These are phyloP conservation scores for Diprion similis DNA, from an alignment of 1,140 invertebrate species.

Conservation along the genomic window DNA sequence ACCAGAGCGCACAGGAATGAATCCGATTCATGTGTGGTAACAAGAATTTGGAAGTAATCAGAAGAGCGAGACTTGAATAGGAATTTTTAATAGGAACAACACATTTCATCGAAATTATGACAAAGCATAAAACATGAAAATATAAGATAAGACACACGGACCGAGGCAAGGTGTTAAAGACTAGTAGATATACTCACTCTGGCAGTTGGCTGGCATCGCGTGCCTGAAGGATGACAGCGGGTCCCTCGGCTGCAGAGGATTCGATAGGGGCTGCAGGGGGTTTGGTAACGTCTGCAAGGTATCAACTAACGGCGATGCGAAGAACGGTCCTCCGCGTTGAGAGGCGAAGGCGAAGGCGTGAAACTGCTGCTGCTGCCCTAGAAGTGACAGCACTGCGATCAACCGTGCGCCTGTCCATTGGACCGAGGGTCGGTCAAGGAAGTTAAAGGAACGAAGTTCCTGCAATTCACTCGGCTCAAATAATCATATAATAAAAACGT, in stretches of 20 bases:
- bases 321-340: constrained; percentile 78
- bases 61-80: too few species aligned
- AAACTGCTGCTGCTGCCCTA: constrained; percentile 92
- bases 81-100: too few species aligned
- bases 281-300: constrained; percentile 62
- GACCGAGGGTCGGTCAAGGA: constrained; percentile 35
- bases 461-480: too few species aligned
- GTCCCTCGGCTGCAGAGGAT: constrained; percentile 66
- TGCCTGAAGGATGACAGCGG: constrained; percentile 83
- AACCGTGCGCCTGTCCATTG: constrained; percentile 62
- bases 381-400: constrained; percentile 81
- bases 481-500: too few species aligned
- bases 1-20: too few species aligned
- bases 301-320: constrained; percentile 73
- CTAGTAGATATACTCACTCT: constrained; percentile 77
- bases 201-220: constrained; percentile 85
- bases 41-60: too few species aligned
- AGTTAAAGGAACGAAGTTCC: too few species aligned
- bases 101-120: too few species aligned
- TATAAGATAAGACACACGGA: too few species aligned
- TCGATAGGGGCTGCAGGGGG: constrained; percentile 56
- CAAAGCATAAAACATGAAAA: too few species aligned
- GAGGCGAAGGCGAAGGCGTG: constrained; percentile 83
- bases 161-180: too few species aligned
- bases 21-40: too few species aligned